phyloP scores from a whole-genome alignment of 2,113 vertebrate genomes.

The Garra rufa region DNA sequence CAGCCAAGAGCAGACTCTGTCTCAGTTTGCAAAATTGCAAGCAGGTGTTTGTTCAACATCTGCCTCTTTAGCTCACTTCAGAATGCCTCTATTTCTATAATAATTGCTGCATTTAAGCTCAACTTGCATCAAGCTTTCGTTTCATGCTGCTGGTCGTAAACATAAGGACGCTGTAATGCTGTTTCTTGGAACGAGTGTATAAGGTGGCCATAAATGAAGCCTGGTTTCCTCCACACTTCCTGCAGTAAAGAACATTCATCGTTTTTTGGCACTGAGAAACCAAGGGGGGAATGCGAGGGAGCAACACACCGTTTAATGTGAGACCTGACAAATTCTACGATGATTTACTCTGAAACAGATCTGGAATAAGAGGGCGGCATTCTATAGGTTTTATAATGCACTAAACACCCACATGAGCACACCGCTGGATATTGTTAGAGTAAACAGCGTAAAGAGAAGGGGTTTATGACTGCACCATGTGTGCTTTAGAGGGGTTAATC shows the following conservation, averaged over 20 bases:
- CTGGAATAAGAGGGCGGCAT: conserved; percentile 50
- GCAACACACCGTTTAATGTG: conserved; percentile 51
- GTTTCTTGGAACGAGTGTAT: conserved; percentile 45
- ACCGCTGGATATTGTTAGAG: conserved; percentile 3
- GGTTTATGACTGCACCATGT: conserved; percentile 41
- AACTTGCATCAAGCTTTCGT: conserved; percentile 59
- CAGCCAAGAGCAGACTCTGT: conserved; percentile 65
- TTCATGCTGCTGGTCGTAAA: conserved; percentile 54
- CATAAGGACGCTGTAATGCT: conserved; percentile 36
- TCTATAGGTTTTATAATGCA: conserved; percentile 63
- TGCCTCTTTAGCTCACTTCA: conserved; percentile 55
- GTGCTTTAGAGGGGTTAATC: conserved; percentile 46
- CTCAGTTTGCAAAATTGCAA: conserved; percentile 75
- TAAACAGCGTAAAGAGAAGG: conserved; percentile 24
- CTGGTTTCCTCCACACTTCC: conserved; percentile 55
- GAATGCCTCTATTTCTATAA: conserved; percentile 50
- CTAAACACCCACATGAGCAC: conserved; percentile 35
- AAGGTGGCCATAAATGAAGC: conserved; percentile 65
- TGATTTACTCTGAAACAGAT: conserved; percentile 57
- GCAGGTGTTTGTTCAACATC: conserved; percentile 75
- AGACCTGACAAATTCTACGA: conserved; percentile 57
- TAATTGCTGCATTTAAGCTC: conserved; percentile 62
- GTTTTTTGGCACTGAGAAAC: conserved; percentile 37
- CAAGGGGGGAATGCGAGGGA: conserved; percentile 32
- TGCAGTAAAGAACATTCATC: conserved; percentile 37